These are phyloP conservation scores for Misgurnus mizolepis DNA, from an alignment of 2,113 vertebrate species.

Conservation along the genomic window DNA sequence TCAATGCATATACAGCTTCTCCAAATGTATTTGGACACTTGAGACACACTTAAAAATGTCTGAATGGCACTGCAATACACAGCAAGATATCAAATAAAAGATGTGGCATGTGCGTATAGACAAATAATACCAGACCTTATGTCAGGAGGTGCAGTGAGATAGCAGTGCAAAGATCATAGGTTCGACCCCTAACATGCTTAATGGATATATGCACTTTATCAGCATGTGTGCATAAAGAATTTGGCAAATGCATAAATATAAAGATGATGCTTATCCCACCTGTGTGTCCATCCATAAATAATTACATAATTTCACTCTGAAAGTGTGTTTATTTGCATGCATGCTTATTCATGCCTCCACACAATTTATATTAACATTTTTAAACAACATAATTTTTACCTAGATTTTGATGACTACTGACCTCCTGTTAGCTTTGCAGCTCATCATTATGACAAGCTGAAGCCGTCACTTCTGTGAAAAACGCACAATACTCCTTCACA, in stretches of 20 bases:
- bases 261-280: background rate
- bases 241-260: too few species aligned
- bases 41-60: background rate
- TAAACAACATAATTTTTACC: background rate
- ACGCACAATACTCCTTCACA: conserved; percentile 8
- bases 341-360: conserved; percentile 17
- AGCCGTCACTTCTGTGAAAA: conserved; percentile 37
- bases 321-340: background rate
- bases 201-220: too few species aligned
- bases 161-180: too few species aligned
- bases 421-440: conserved; percentile 10
- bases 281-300: background rate
- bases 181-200: too few species aligned
- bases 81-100: too few species aligned
- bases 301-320: background rate
- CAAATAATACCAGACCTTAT: too few species aligned
- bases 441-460: conserved; percentile 37
- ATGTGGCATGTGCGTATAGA: too few species aligned
- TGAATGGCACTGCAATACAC: background rate
- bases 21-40: background rate
- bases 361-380: conserved; percentile 21
- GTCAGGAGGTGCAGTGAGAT: too few species aligned
- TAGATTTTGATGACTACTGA: conserved; percentile 14
- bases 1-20: background rate
- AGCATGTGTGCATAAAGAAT: too few species aligned